These are phyloP conservation scores for Lacanobia wlatinum DNA, from an alignment of 2,888 invertebrate genomes.

Conservation along the genomic window DNA sequence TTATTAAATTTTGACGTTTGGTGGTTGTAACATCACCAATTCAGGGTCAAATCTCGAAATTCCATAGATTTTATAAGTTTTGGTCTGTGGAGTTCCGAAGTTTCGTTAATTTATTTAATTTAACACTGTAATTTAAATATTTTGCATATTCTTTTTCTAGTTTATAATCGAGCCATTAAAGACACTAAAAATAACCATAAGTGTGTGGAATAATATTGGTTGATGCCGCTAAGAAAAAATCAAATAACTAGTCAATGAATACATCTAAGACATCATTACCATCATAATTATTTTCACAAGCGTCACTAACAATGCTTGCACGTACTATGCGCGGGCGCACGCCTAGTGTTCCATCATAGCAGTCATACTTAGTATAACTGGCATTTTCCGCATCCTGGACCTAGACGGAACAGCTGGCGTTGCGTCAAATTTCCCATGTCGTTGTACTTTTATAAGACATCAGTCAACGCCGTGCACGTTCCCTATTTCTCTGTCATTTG, in stretches of 20 bases:
- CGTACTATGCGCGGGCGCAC: conserved; percentile 10
- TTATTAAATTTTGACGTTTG: not conserved
- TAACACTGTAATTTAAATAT: not conserved
- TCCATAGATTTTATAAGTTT: too few relatives aligned
- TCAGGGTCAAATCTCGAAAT: not conserved
- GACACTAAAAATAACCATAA: not conserved
- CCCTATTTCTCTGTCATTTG: not conserved
- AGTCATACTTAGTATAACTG: conserved; percentile 10
- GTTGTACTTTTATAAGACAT: not conserved
- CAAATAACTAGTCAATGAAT: not conserved
- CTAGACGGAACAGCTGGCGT: conserved; percentile 21
- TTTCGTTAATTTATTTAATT: not conserved
- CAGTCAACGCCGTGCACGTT: too few relatives aligned
- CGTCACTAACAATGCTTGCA: conserved; percentile 31
- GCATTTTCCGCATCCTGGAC: conserved; percentile 37
- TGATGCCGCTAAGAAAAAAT: not conserved
- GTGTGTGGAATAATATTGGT: not conserved
- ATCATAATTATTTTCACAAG: conserved; percentile 22
- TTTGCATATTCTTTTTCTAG: not conserved
- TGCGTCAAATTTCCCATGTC: conserved; percentile 35
- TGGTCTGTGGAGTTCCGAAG: not conserved
- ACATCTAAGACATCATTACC: not conserved
- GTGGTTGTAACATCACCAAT: not conserved
- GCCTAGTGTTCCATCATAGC: conserved; percentile 10
- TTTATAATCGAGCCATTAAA: not conserved